These are phyloP conservation scores for Synanthedon tipuliformis DNA, from an alignment of 2,888 invertebrate genomes.

Conservation along the genomic window DNA sequence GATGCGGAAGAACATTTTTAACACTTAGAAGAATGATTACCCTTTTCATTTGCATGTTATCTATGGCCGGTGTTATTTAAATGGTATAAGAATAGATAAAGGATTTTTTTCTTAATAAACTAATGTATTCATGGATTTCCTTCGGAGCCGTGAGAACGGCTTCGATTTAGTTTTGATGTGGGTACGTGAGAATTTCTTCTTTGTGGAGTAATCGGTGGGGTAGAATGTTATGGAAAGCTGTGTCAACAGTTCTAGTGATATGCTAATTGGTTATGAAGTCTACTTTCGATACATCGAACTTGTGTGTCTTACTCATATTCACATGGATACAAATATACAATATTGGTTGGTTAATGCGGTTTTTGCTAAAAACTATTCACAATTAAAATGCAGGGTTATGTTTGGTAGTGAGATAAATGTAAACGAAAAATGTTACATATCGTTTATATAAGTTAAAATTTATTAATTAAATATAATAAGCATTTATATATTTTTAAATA, in stretches of 20 bases:
- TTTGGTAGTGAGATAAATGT: no score
- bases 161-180: slow-evolving; percentile 23
- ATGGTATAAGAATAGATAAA: slow-evolving; percentile 41
- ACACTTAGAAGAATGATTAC: slow-evolving; percentile 63
- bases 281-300: no score
- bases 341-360: no score
- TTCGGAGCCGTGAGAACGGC: slow-evolving; percentile 36
- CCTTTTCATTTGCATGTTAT: slow-evolving; percentile 54
- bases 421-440: no score
- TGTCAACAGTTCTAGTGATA: slow-evolving; percentile 58
- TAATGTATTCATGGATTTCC: slow-evolving; percentile 54
- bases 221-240: slow-evolving; percentile 58
- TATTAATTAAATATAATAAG: no score
- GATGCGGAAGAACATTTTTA: slow-evolving; percentile 66
- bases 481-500: no score
- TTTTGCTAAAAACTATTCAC: no score
- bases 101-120: slow-evolving; percentile 34
- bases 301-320: no score
- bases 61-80: slow-evolving; percentile 34
- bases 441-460: no score
- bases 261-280: slow-evolving; percentile 22
- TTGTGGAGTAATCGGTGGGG: slow-evolving; percentile 54
- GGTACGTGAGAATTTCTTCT: slow-evolving; percentile 38
- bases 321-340: no score
- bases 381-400: no score